These are phyloP conservation scores for Ochotona princeps DNA, from an alignment of 2,113 vertebrate species.

Conservation along the genomic window DNA sequence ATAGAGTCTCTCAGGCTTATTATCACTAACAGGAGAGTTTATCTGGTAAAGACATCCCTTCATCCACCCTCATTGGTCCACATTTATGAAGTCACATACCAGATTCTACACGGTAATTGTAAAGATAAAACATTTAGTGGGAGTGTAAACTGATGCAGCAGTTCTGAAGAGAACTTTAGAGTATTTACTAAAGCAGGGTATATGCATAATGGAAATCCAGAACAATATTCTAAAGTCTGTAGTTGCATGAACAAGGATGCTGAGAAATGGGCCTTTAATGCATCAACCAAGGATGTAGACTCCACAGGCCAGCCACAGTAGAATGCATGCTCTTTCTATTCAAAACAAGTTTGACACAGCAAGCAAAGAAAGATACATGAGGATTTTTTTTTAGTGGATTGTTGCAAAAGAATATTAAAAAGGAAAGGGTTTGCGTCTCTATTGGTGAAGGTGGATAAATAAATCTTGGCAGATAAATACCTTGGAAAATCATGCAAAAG, in stretches of 20 bases:
- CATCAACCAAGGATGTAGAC: neutral
- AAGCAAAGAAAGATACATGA: neutral
- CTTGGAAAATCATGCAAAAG: neutral
- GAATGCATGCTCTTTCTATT: neutral
- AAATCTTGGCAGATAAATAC: neutral
- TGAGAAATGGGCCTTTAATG: neutral
- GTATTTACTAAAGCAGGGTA: neutral
- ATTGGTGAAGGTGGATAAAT: neutral
- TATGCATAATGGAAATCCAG: neutral
- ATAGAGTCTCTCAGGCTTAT: neutral
- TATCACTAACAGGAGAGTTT: neutral
- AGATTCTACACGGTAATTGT: neutral
- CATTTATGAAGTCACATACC: neutral
- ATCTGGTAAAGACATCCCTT: neutral
- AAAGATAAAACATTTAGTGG: neutral
- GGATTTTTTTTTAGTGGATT: neutral
- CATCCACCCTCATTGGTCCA: neutral
- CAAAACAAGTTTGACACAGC: neutral
- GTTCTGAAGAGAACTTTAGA: neutral
- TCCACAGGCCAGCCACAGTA: neutral
- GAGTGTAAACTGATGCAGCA: neutral
- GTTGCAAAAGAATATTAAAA: neutral
- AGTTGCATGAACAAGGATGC: neutral
- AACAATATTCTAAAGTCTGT: neutral
- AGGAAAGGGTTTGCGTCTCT: neutral